Base-by-base conservation (phyloP, 2,113 vertebrate genomes). In the Macroglossus sobrinus region DNA sequence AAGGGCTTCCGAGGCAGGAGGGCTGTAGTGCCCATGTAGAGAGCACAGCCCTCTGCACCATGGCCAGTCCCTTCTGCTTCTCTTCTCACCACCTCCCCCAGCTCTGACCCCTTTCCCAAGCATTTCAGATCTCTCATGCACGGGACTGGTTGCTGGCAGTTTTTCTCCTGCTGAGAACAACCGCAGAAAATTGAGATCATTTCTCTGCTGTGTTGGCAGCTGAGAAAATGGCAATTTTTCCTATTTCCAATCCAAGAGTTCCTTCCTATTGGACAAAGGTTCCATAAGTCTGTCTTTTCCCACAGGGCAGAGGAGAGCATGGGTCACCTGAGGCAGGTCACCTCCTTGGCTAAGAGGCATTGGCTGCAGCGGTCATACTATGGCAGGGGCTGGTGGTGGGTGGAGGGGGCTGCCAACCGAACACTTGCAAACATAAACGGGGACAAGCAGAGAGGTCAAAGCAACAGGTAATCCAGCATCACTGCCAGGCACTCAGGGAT, bases 151-250 rank as follows among this genome's bases (percentile, higher is more conserved):
- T 57, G 94, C 68, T 78, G 91, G 75, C 93, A 85, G 96, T 59
- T 94, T 95, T 96, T 89, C 95, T 95, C 94, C 91, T 35, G 59
- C 88, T 2, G 90, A 93, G 86, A 96, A 96, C 72, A 97, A 85
- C 61, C 94, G 94, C 86, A 94, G 97, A 98, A 97, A 97, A 98
- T 97, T 98, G 96, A 96, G 93, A 97, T 97, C 97, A 97, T 97
- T 98, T 97, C 94, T 98, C 96, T 93, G 95, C 91, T 89, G 69
- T 97, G 97, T 86, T 96, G 93, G 96, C 95, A 97, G 94, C 97
- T 89, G 91, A 95, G 96, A 97, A 97, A 97, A 98, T 96, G 88
- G 89, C 92, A 93, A 50, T 96, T 96, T 97, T 96, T 96, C 88
- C 88, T 82, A 95, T 97, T 96, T 96, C 85, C 81, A 95, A 85